A percentile compares a stretch with the other conserved stretches of the same genome.
Evolutionary conservation across 92 coral and sea anemone species (phyloP).

Genomic region (Actinernus sp.): DNA sequence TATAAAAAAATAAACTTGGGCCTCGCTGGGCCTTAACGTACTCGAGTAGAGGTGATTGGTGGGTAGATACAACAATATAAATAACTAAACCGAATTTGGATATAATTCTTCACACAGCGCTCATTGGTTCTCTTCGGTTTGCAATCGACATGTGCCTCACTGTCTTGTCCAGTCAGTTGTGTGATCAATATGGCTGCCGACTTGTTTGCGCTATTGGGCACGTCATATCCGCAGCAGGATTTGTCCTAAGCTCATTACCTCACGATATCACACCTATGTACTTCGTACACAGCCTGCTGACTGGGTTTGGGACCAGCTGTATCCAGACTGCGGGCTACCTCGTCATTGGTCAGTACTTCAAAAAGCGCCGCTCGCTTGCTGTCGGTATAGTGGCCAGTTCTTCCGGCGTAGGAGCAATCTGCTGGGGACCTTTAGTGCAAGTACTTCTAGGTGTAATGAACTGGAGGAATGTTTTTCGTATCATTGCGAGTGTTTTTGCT

Average conservation of each 20-base stretch:
- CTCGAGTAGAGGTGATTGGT: too few relatives aligned
- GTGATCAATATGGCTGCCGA: conserved; percentile 15
- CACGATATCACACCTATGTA: conserved; percentile 13
- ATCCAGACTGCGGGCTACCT: conserved; percentile 27
- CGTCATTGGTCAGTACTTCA: conserved; percentile 24
- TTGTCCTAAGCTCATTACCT: conserved; percentile 24
- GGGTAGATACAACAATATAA: too few relatives aligned
- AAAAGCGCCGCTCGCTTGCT: conserved; percentile 24
- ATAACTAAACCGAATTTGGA: too few relatives aligned
- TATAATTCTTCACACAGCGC: conserved; percentile 12
- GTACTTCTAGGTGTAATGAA: conserved; percentile 5
- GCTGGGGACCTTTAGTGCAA: conserved; percentile 23
- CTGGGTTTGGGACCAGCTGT: conserved; percentile 27
- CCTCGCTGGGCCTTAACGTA: too few relatives aligned
- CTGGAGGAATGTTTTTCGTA: conserved; percentile 26
- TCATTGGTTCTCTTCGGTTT: conserved; percentile 19
- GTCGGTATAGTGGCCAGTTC: conserved; percentile 23
- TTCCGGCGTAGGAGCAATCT: conserved; percentile 23
- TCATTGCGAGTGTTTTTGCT: conserved; percentile 13
- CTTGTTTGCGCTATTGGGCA: conserved; percentile 40
- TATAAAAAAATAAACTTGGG: too few relatives aligned
- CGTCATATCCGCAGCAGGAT: conserved; percentile 23
- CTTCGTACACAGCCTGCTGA: conserved; percentile 21
- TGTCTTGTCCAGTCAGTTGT: conserved; percentile 15
- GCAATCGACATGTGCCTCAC: conserved; percentile 17